Conservation (phyloP, 2,113 vertebrate genomes). For the Oryzias curvinotus region DNA sequence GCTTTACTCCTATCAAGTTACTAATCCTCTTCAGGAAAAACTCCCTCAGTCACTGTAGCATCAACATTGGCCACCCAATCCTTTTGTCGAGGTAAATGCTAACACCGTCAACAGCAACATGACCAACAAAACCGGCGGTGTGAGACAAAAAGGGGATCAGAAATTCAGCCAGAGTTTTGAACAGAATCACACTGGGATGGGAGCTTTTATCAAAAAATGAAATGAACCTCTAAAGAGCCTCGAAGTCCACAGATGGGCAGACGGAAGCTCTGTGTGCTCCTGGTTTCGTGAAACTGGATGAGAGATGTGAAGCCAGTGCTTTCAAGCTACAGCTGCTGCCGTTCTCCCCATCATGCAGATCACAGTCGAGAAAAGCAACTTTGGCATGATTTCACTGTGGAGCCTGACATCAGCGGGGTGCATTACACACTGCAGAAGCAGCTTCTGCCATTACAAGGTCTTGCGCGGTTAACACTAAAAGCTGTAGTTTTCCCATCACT, state of each 20-base stretch:
- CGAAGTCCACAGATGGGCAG: conserved; percentile 30
- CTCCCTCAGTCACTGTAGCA: conserved; percentile 54
- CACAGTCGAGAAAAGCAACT: conserved; percentile 8
- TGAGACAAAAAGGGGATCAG: conserved; percentile 22
- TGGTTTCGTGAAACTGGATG: too few species aligned
- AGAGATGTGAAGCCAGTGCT: conserved; percentile 8
- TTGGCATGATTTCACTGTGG: conserved; percentile 23
- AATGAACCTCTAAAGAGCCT: conserved; percentile 76
- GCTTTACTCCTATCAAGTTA: conserved; percentile 61
- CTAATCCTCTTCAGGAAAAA: conserved; percentile 70
- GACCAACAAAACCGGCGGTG: conserved; percentile 31
- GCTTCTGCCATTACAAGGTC: conserved; percentile 30
- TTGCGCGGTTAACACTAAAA: conserved; percentile 19
- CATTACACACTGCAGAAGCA: conserved; percentile 16
- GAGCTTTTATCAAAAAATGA: conserved; percentile 78
- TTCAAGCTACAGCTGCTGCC: conserved; percentile 10
- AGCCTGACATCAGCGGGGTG: conserved; percentile 15
- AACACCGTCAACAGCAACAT: conserved; percentile 30
- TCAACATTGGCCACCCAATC: conserved; percentile 50
- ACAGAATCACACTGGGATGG: conserved; percentile 51
- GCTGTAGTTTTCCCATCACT: conserved; percentile 48
- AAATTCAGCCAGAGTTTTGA: conserved; percentile 54
- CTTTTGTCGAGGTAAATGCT: conserved; percentile 49
- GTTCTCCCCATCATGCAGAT: conserved; percentile 25
- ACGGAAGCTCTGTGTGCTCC: too few species aligned